These are phyloP conservation scores for Molothrus aeneus DNA, from an alignment of 2,797 vertebrate species.

Conservation along the genomic window DNA sequence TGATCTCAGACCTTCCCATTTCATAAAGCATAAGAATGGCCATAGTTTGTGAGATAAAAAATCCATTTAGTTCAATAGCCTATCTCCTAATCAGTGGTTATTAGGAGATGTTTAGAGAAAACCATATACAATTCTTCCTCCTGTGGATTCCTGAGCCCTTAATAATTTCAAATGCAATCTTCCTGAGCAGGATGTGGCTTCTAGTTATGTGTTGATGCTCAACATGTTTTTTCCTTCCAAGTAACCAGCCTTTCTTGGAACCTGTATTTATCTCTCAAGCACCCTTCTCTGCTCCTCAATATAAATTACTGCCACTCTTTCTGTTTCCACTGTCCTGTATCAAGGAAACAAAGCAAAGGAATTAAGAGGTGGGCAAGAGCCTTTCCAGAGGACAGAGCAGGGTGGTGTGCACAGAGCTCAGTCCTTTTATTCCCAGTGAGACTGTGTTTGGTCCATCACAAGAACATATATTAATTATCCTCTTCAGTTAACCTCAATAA, in stretches of 20 bases:
- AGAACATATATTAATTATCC: neutral
- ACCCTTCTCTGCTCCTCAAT: neutral
- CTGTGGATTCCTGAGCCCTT: neutral
- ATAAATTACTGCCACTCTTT: neutral
- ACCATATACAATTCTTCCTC: neutral
- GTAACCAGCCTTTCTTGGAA: neutral
- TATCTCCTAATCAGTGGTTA: neutral
- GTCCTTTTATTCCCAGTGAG: neutral
- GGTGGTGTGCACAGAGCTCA: neutral
- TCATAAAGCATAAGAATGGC: neutral
- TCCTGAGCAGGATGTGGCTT: neutral
- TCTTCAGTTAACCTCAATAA: neutral
- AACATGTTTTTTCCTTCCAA: neutral
- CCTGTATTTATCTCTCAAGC: neutral
- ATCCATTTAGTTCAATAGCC: neutral
- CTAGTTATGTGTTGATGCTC: neutral
- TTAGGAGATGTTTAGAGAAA: neutral
- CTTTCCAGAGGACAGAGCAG: neutral
- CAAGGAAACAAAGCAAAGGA: neutral
- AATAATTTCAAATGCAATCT: neutral
- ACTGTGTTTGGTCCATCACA: neutral
- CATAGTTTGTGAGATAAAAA: neutral
- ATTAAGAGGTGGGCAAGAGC: neutral
- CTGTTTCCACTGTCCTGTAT: neutral
- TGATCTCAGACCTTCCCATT: neutral